Evolutionary conservation across 2,113 vertebrate genomes (phyloP), one percentile per base, ranked within the genome.

Genomic region (Microtus pennsylvanicus): DNA sequence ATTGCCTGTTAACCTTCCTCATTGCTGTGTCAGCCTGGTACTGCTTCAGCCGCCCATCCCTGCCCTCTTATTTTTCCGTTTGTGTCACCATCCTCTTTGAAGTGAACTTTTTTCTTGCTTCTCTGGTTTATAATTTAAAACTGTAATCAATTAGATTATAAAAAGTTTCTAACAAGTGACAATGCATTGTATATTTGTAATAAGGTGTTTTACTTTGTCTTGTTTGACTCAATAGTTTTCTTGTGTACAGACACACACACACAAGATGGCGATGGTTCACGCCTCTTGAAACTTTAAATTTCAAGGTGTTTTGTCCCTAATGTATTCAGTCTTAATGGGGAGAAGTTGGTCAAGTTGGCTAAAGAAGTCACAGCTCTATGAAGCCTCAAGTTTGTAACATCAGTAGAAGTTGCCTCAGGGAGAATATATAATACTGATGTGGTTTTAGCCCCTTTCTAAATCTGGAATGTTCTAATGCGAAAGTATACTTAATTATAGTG

Each of bases 351-450:
- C 13, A 24, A 67, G 87, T 61, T 89, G 26, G 9, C 87, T 94
- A 69, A 89, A 96, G 58, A 93, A 24, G 11, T 3, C 26, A 61
- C 58, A 90, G 72, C 95, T 93, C 58, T 90, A 47, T 82, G 93
- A 92, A 22, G 12, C 38, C 24, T 87, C 6, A 16, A 77, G 2
- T 78, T 90, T 21, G 67, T 35, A 82, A 8, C 7, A 28, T 63
- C 81, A 83, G 14, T 83, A 38, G 55, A 61, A 42, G 24, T 38
- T 61, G 24, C 22, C 22, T 82, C 22, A 8, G 28, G 65, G 8
- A 80, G 30, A 90, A 0, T 5, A 33, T 10, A n/a, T 47, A 87
- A 72, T 26, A 35, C 91, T 86, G 24, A 14, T 88, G 0, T 58
- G 58, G 21, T 61, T 24, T 88, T n/a, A 67, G 28, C 8, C 47